These are phyloP conservation scores for Crypturellus tataupa DNA, from an alignment of 2,797 vertebrate genomes.

Conservation along the genomic window DNA sequence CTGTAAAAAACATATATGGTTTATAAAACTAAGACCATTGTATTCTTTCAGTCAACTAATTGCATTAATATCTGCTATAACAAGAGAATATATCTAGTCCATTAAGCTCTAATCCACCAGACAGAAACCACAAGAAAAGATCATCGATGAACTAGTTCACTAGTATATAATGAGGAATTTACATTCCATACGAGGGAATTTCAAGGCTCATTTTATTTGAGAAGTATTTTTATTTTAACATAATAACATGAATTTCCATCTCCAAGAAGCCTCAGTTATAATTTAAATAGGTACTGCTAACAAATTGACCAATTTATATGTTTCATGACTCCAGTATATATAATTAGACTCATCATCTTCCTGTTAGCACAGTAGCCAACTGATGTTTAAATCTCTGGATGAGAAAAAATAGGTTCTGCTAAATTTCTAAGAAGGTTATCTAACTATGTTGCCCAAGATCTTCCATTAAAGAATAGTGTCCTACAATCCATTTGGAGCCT, in stretches of 20 bases:
- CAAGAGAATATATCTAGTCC: background rate
- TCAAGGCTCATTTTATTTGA: background rate
- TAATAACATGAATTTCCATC: background rate
- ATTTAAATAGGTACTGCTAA: background rate
- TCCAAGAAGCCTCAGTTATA: background rate
- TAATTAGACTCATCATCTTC: background rate
- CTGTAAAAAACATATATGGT: background rate
- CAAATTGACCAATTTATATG: background rate
- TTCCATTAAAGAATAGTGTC: background rate
- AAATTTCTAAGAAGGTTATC: background rate
- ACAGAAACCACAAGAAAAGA: background rate
- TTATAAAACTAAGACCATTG: background rate
- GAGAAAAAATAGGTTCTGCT: background rate
- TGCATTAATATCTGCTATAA: background rate
- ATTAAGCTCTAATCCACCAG: background rate
- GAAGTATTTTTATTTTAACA: conserved; percentile 14
- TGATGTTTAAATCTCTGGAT: background rate
- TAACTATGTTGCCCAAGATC: background rate
- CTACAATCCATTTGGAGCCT: background rate
- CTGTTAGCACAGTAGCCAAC: background rate
- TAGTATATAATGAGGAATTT: background rate
- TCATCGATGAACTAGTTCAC: background rate
- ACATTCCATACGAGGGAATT: background rate
- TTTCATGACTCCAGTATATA: background rate
- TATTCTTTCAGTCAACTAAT: background rate